Evolutionary conservation across 2,797 vertebrate genomes (phyloP).

Genomic region (Morelia viridis): DNA sequence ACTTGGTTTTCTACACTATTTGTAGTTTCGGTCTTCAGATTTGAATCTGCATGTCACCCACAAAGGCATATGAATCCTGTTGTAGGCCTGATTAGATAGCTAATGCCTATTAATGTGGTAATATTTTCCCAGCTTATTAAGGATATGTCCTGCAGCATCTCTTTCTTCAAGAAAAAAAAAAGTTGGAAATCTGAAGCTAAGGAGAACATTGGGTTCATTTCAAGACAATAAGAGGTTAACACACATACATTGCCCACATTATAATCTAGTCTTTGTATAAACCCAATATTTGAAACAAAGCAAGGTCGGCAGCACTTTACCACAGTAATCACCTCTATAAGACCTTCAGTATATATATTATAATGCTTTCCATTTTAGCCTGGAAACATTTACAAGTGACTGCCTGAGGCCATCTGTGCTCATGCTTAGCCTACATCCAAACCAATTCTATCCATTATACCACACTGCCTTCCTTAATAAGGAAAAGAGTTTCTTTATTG

Average conservation of each 20-base stretch:
- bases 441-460: neutral
- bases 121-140: neutral
- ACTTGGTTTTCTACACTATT: neutral
- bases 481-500: neutral
- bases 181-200: neutral
- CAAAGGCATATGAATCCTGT: neutral
- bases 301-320: neutral
- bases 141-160: neutral
- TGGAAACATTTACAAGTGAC: neutral
- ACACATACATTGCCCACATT: neutral
- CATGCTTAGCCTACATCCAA: neutral
- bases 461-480: neutral
- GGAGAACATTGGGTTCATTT: neutral
- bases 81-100: neutral
- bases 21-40: neutral
- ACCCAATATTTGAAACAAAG: neutral
- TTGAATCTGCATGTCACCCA: neutral
- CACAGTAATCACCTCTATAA: neutral
- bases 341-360: neutral
- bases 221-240: neutral
- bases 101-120: neutral
- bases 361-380: neutral
- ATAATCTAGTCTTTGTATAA: neutral
- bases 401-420: neutral
- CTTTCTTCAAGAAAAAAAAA: neutral